Conservation (phyloP, 2,888 invertebrate genomes). For the Gibbula magus region DNA sequence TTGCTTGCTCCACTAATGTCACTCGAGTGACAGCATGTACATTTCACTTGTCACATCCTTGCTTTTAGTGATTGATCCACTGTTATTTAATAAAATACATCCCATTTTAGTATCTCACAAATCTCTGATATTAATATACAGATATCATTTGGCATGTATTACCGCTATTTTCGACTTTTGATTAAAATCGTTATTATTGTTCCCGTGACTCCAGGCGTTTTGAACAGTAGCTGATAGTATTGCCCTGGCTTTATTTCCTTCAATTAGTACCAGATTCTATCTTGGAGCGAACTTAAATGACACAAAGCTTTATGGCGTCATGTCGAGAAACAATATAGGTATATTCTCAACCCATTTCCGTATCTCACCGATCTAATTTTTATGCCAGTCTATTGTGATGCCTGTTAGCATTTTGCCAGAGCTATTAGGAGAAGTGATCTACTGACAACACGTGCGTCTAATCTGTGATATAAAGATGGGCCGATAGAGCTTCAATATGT, state of each 20-base stretch:
- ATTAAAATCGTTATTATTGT: conserved; percentile 10
- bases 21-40: too few species aligned
- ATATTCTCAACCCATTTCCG: conserved; percentile 1
- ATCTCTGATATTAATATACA: too few species aligned
- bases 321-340: background rate
- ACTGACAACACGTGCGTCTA: background rate
- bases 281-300: conserved; percentile 1
- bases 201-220: background rate
- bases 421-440: background rate
- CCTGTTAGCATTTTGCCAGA: background rate
- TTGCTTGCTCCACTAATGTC: too few species aligned
- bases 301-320: conserved; percentile 14
- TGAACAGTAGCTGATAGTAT: background rate
- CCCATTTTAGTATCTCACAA: too few species aligned
- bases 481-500: background rate
- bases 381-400: background rate
- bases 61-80: too few species aligned
- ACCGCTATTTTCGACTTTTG: conserved; percentile 9
- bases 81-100: too few species aligned
- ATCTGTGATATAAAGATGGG: conserved; percentile 1
- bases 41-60: too few species aligned
- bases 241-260: background rate
- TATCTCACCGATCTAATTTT: background rate
- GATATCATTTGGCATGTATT: background rate
- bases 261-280: conserved; percentile 9